These are phyloP conservation scores for Phoenicopterus ruber DNA, from an alignment of 2,113 vertebrate genomes.

Conservation along the genomic window DNA sequence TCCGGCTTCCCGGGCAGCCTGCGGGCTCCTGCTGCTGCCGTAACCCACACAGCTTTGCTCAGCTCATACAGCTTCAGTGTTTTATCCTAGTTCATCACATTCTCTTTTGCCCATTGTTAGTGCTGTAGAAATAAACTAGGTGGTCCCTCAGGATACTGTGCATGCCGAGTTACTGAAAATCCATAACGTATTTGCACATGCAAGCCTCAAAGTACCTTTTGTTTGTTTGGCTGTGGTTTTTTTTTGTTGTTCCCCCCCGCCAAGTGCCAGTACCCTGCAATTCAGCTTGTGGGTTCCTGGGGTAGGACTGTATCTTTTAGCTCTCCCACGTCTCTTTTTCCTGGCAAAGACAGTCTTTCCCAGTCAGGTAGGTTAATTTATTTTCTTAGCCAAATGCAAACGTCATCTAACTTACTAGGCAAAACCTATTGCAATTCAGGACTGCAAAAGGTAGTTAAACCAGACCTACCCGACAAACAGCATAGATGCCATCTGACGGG, in stretches of 20 bases:
- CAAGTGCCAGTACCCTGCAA: not conserved
- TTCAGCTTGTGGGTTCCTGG: not conserved
- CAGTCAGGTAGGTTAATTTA: not conserved
- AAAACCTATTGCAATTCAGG: not conserved
- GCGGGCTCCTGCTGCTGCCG: not conserved
- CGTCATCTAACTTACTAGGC: not conserved
- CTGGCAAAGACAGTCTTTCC: not conserved
- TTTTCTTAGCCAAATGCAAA: not conserved
- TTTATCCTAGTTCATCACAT: not conserved
- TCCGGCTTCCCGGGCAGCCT: not conserved
- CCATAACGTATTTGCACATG: not conserved
- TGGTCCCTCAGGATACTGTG: not conserved
- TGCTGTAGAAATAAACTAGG: not conserved
- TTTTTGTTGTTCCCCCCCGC: no score
- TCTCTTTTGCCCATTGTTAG: not conserved
- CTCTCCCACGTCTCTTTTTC: not conserved
- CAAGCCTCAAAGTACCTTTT: not conserved
- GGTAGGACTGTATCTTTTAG: not conserved
- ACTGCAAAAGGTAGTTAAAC: not conserved
- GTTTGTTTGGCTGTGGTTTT: accelerated
- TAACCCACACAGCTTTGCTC: not conserved
- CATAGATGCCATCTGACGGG: not conserved
- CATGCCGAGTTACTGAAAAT: not conserved
- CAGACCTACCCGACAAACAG: not conserved
- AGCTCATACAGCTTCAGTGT: not conserved